A percentile compares a stretch with the other conserved stretches of the same genome.
These are phyloP conservation scores for Ranitomeya variabilis DNA, from an alignment of 2,113 vertebrate species.

Conservation along the genomic window DNA sequence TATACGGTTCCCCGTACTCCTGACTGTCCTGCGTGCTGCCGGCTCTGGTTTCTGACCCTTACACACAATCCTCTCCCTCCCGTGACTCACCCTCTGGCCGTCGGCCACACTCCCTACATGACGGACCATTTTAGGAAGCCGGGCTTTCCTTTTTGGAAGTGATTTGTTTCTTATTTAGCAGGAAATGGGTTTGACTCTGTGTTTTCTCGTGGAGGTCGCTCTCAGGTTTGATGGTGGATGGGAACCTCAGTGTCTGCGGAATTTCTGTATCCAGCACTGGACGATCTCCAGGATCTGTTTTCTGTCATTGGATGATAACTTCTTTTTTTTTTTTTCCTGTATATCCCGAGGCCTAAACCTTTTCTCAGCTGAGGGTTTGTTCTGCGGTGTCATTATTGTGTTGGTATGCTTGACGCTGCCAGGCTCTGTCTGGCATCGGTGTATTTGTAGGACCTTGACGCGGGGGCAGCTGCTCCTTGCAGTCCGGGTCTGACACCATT, in stretches of 20 bases:
- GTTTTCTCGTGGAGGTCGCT: background rate
- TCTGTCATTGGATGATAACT: too few relatives aligned
- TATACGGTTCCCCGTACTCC: too few relatives aligned
- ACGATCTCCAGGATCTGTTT: too few relatives aligned
- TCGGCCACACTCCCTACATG: conserved; percentile 9
- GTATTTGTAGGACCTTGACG: background rate
- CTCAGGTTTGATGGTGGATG: background rate
- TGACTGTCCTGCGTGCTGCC: background rate
- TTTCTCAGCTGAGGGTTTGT: background rate
- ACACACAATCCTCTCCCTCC: background rate
- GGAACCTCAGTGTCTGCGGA: background rate
- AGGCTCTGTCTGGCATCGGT: background rate
- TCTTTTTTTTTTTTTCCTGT: background rate
- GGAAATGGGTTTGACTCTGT: conserved; percentile 43
- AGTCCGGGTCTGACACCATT: background rate
- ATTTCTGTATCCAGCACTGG: too few relatives aligned
- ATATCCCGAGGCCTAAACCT: background rate
- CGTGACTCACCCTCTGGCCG: conserved; percentile 24
- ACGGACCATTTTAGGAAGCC: conserved; percentile 52
- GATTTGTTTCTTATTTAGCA: conserved; percentile 51
- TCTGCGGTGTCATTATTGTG: background rate
- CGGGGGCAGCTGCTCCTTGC: background rate
- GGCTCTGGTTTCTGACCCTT: background rate
- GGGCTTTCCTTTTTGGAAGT: conserved; percentile 36
- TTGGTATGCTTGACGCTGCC: too few relatives aligned